Base-by-base conservation (phyloP, 2,888 invertebrate species). In the Drosophila nigricruria region DNA sequence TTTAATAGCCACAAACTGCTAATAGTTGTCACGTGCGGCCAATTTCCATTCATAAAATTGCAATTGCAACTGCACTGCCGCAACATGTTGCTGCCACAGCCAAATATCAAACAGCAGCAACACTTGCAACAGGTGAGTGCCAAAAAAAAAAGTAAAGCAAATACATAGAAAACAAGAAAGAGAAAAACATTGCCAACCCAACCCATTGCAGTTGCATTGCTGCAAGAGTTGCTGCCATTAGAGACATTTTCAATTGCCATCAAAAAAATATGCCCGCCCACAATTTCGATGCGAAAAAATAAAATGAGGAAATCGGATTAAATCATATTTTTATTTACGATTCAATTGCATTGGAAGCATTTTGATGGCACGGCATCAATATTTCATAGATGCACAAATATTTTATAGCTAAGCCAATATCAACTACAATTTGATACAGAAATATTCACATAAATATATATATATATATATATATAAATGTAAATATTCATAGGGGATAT, bases 1-100 rank as follows among this genome's bases (percentile, higher is more conserved):
- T 88, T 83, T 80, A 80, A 83, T 82, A 82, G 83, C 73, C 65
- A 70, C 74, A 82, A 79, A 80, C 80, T 49, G 73, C 87, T 83
- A 83, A 88, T 83, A 88, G 83, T 83, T 88, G 83, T 80, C 87
- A 88, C 83, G 83, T 88, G 89, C 80, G 45, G 59, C 70, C 70
- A 76, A 81, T 73, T 78, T 84, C 73, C 89, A 84, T 84, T 89
- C 89, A 84, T 89, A 83, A 84, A 84, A 89, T 61, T 45, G 68
- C 65, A 56, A 66, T 56, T 52, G 66, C 66, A 60, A 62, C 54
- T 68, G 60, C 42, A 69, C 27, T 53, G 62, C 73, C 12, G 66
- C 74, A 65, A 80, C 81, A 71, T 79, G 80, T 65, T 60, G 84
- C 77, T 54, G 81, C 70, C 30, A 38, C 32, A 60, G 42, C 18